These are phyloP conservation scores for Lutraria lutraria DNA, from an alignment of 2,888 invertebrate species.

Conservation along the genomic window DNA sequence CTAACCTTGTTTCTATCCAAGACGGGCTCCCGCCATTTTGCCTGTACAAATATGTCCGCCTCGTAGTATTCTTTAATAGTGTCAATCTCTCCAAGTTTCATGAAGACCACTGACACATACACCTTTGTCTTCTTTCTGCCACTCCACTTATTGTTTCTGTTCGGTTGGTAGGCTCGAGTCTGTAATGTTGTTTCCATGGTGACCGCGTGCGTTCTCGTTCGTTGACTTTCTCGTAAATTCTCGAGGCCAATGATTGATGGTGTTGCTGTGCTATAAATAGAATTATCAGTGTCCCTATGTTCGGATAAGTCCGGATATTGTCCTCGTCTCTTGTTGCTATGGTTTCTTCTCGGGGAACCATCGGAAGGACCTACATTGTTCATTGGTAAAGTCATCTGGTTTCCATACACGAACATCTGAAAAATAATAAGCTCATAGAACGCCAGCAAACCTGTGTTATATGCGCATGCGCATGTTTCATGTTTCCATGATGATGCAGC, in stretches of 20 bases:
- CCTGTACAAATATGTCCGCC: slow-evolving; percentile 77
- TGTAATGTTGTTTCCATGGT: background rate
- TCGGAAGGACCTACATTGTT: slow-evolving; percentile 1
- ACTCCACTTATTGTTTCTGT: slow-evolving; percentile 1
- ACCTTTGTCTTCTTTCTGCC: slow-evolving; percentile 69
- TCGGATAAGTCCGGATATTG: background rate
- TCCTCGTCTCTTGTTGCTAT: background rate
- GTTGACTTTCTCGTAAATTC: slow-evolving; percentile 53
- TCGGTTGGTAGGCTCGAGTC: slow-evolving; percentile 25
- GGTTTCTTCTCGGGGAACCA: background rate
- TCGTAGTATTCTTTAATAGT: slow-evolving; percentile 78
- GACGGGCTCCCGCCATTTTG: slow-evolving; percentile 77
- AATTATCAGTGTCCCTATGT: slow-evolving; percentile 15
- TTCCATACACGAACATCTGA: background rate
- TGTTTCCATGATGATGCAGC: too few relatives aligned
- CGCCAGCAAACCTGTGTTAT: too few relatives aligned
- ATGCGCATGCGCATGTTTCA: too few relatives aligned
- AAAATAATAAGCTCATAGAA: background rate
- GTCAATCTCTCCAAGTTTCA: slow-evolving; percentile 79
- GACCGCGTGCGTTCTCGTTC: slow-evolving; percentile 17
- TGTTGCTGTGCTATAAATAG: slow-evolving; percentile 46
- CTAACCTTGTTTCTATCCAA: slow-evolving; percentile 65
- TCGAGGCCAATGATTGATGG: slow-evolving; percentile 64
- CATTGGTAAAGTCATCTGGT: background rate
- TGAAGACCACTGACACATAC: slow-evolving; percentile 73